Conservation (phyloP, 2,797 vertebrate genomes). For the Intellagama lesueurii region DNA sequence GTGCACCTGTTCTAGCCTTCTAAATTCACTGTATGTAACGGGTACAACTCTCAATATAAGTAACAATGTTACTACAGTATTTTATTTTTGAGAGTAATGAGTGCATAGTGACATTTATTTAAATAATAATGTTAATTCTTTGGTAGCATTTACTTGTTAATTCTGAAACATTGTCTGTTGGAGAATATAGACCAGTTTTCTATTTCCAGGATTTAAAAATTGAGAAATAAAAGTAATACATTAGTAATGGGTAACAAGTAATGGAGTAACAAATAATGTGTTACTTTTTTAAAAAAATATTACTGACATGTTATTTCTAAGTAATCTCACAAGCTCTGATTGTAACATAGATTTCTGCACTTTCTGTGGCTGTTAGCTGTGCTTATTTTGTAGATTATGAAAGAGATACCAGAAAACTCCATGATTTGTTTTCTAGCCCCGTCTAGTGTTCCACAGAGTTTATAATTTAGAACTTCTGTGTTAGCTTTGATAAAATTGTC, state of each 20-base stretch:
- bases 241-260: neutral
- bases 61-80: neutral
- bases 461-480: neutral
- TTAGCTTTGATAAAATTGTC: neutral
- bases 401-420: neutral
- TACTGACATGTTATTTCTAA: neutral
- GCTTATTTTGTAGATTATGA: neutral
- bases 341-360: neutral
- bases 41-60: neutral
- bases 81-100: neutral
- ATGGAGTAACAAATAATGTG: neutral
- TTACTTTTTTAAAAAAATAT: neutral
- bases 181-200: too few species aligned
- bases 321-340: neutral
- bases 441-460: neutral
- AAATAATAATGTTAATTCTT: neutral
- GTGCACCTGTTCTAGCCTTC: neutral
- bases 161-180: too few species aligned
- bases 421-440: neutral
- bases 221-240: neutral
- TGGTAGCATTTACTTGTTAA: too few species aligned
- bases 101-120: neutral
- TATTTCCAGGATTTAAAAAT: too few species aligned
- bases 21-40: slow-evolving; percentile 15
- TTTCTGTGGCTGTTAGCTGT: slow-evolving; percentile 4